Conservation (phyloP, 92 coral and sea anemone genomes). For the Palythoa caribaeorum region DNA sequence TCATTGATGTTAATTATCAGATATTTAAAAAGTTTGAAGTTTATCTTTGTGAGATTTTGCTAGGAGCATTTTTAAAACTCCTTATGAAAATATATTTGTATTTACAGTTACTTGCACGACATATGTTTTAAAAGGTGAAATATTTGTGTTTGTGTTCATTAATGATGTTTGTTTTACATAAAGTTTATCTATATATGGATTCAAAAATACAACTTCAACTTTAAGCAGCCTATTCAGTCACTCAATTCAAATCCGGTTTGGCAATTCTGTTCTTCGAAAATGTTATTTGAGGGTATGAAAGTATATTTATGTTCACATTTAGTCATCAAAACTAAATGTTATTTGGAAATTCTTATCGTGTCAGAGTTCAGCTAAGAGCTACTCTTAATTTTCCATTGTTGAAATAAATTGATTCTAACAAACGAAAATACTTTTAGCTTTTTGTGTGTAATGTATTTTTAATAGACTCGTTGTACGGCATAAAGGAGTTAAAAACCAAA, state of each 20-base stretch:
- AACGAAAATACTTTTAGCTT: neutral
- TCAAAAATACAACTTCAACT: neutral
- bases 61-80: neutral
- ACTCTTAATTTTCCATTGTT: neutral
- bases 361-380: neutral
- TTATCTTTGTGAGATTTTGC: neutral
- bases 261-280: no score
- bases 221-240: neutral
- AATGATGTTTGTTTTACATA: neutral
- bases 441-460: neutral
- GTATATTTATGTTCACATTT: no score
- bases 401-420: neutral
- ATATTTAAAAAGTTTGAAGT: neutral
- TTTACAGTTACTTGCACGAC: neutral
- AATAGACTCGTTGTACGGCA: neutral
- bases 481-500: neutral
- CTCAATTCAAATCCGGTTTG: no score
- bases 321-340: no score
- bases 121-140: neutral
- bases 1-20: neutral
- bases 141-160: neutral
- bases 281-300: no score
- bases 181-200: neutral
- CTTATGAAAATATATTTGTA: neutral
- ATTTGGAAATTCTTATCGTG: neutral